Conservation (phyloP, 2,888 invertebrate genomes). For the Lasioglossum lativentre region DNA sequence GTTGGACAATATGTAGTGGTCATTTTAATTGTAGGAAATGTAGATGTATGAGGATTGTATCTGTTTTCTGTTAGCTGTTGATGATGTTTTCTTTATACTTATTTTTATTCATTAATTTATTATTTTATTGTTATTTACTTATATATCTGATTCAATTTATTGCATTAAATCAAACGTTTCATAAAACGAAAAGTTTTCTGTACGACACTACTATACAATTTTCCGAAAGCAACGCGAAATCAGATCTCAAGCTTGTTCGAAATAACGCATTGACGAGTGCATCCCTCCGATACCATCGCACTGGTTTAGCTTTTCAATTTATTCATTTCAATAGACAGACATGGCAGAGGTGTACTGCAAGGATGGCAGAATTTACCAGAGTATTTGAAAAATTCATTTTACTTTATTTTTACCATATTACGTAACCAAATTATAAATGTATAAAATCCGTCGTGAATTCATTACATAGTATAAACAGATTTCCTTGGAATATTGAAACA, state of each 20-base stretch:
- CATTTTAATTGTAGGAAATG: background rate
- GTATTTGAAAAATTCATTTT: too few relatives aligned
- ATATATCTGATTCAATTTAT: too few relatives aligned
- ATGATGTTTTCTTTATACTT: too few relatives aligned
- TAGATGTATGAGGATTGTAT: background rate
- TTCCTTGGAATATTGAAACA: too few relatives aligned
- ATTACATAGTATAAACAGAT: too few relatives aligned
- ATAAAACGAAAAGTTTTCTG: background rate
- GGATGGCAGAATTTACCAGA: background rate
- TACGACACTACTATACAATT: background rate
- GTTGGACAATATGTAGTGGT: background rate
- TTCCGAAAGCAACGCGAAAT: background rate
- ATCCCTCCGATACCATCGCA: background rate
- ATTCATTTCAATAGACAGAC: background rate
- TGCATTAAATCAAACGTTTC: too few relatives aligned
- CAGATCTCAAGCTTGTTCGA: background rate
- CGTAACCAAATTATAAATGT: too few relatives aligned
- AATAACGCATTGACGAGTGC: background rate
- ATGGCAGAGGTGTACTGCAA: background rate
- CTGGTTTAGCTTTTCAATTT: background rate
- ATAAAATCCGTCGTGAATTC: too few relatives aligned
- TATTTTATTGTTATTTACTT: too few relatives aligned
- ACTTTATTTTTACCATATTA: too few relatives aligned
- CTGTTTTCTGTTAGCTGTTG: too few relatives aligned
- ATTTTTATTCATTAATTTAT: too few relatives aligned